Conservation (phyloP, 2,113 vertebrate species). For the Saccopteryx leptura region DNA sequence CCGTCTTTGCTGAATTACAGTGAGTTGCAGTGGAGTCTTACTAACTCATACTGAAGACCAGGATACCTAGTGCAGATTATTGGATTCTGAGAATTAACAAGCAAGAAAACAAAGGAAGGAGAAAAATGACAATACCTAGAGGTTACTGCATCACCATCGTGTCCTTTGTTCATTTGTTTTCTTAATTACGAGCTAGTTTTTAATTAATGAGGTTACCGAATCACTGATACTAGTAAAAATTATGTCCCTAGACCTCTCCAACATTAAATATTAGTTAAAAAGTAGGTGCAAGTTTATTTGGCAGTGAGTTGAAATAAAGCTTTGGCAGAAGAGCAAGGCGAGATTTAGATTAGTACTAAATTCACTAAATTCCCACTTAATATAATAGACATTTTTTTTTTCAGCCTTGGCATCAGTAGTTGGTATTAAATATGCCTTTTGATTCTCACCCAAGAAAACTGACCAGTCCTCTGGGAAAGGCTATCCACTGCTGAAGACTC, state of each 20-base stretch:
- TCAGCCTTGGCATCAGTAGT: constrained; percentile 10
- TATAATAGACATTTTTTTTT: constrained; percentile 13
- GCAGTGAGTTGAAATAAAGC: constrained; percentile 61
- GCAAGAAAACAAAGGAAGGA: background rate
- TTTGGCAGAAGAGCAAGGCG: constrained; percentile 42
- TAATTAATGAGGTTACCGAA: constrained; percentile 74
- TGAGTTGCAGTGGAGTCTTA: constrained; percentile 61
- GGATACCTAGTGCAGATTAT: constrained; percentile 52
- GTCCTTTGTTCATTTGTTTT: constrained; percentile 74
- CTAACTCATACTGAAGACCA: constrained; percentile 76
- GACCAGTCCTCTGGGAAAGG: background rate
- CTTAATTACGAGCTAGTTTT: constrained; percentile 72
- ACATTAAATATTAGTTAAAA: constrained; percentile 74
- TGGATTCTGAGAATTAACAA: constrained; percentile 72
- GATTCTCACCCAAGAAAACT: constrained; percentile 40
- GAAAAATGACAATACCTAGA: constrained; percentile 54
- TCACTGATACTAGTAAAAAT: constrained; percentile 66
- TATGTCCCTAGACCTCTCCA: constrained; percentile 37
- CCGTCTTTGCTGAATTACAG: constrained; percentile 64
- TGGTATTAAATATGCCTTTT: constrained; percentile 14
- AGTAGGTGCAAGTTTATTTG: constrained; percentile 64
- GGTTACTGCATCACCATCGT: constrained; percentile 19
- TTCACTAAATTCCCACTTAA: constrained; percentile 66
- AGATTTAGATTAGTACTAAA: constrained; percentile 62
- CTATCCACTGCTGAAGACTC: background rate